Conservation (phyloP, 2,113 vertebrate genomes). For the Emydura subglobosa region DNA sequence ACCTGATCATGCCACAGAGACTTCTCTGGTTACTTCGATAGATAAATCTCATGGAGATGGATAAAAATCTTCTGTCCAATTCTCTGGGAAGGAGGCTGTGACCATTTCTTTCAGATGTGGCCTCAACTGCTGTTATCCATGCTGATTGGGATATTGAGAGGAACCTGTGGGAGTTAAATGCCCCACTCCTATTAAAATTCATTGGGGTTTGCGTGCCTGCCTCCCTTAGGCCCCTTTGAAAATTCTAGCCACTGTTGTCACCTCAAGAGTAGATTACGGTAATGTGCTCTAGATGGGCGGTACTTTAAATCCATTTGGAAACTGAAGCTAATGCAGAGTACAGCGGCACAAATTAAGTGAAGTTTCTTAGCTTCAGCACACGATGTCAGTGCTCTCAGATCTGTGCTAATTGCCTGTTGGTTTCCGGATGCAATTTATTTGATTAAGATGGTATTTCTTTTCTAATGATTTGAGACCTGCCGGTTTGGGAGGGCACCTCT, state of each 20-base stretch:
- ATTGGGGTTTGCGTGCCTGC: not conserved
- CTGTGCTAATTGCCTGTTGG: not conserved
- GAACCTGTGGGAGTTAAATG: not conserved
- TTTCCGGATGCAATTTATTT: not conserved
- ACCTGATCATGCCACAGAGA: not conserved
- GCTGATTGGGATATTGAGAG: not conserved
- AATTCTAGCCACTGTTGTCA: not conserved
- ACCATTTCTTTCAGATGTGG: not conserved
- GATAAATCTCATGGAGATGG: not conserved
- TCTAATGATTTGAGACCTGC: not conserved
- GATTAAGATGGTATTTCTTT: not conserved
- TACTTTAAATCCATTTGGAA: not conserved
- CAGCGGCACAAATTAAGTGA: too few relatives aligned
- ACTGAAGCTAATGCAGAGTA: too few relatives aligned
- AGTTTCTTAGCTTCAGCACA: too few relatives aligned
- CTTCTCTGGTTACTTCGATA: not conserved
- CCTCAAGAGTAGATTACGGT: not conserved
- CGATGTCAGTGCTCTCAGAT: not conserved
- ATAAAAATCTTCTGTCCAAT: not conserved
- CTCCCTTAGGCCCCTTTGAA: not conserved
- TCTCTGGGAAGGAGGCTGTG: not conserved
- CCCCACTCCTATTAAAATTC: not conserved
- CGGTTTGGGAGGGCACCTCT: not conserved
- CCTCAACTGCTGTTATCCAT: not conserved
- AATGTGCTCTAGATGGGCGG: not conserved